These are phyloP conservation scores for Peromyscus melanophrys DNA, from an alignment of 2,797 vertebrate genomes.

Conservation along the genomic window DNA sequence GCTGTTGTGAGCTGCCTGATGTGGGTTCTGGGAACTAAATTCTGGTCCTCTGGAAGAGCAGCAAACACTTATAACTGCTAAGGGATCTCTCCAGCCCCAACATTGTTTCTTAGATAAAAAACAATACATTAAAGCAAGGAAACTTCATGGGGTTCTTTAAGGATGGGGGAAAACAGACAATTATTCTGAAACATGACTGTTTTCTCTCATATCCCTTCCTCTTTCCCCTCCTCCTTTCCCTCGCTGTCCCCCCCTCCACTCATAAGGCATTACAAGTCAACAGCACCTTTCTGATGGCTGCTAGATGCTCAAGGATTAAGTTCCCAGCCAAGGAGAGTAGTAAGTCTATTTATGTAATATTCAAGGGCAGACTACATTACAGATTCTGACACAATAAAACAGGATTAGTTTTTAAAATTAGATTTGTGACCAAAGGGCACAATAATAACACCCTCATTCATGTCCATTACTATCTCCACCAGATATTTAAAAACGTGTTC, in stretches of 20 bases:
- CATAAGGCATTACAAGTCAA: no score
- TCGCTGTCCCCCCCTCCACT: not conserved
- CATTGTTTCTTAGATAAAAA: not conserved
- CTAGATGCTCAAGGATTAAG: not conserved
- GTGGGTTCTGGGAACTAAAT: not conserved
- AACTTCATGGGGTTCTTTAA: not conserved
- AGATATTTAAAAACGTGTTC: not conserved
- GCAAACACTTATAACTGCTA: not conserved
- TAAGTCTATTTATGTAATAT: not conserved
- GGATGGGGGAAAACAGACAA: not conserved
- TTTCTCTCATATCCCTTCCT: not conserved
- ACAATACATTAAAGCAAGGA: not conserved
- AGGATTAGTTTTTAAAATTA: not conserved
- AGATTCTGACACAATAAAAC: not conserved
- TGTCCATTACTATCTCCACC: not conserved
- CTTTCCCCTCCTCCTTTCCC: fast-evolving
- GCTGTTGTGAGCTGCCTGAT: not conserved
- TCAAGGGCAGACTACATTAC: not conserved
- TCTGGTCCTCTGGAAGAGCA: not conserved
- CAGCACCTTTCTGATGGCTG: not conserved
- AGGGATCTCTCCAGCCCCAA: not conserved
- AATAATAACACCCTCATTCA: not conserved
- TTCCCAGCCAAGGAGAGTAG: not conserved
- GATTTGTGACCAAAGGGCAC: not conserved
- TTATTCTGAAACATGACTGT: not conserved